phyloP scores from a whole-genome alignment of 2,113 vertebrate genomes.

The Rhinopithecus roxellana region DNA sequence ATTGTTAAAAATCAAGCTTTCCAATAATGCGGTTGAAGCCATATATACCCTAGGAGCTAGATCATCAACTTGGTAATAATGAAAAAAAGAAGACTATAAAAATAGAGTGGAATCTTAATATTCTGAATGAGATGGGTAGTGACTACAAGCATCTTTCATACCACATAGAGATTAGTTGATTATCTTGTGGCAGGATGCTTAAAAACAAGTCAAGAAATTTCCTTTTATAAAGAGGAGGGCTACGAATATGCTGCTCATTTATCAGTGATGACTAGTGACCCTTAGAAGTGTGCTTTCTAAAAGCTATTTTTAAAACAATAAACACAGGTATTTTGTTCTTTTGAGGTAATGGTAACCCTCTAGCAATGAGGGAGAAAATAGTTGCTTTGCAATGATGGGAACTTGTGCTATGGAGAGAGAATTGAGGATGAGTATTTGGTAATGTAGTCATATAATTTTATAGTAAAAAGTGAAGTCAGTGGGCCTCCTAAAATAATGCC shows the following conservation, averaged over 20 bases:
- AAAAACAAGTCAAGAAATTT: not conserved
- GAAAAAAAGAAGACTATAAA: not conserved
- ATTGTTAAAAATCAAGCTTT: not conserved
- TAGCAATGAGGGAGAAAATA: not conserved
- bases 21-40: not conserved
- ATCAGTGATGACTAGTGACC: not conserved
- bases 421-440: not conserved
- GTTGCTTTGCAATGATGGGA: not conserved
- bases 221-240: not conserved
- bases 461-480: not conserved
- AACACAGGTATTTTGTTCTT: not conserved
- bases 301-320: not conserved
- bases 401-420: not conserved
- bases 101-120: not conserved
- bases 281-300: not conserved
- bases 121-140: not conserved
- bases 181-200: not conserved
- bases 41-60: not conserved
- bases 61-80: not conserved
- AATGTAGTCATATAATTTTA: not conserved
- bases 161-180: not conserved
- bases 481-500: not conserved
- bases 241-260: not conserved
- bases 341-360: not conserved
- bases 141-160: not conserved